Percentiles rank a stretch among this genome's conserved stretches.
These are phyloP conservation scores for Enteromius afrohamiltoni DNA, from an alignment of 2,797 vertebrate species.

Conservation along the genomic window DNA sequence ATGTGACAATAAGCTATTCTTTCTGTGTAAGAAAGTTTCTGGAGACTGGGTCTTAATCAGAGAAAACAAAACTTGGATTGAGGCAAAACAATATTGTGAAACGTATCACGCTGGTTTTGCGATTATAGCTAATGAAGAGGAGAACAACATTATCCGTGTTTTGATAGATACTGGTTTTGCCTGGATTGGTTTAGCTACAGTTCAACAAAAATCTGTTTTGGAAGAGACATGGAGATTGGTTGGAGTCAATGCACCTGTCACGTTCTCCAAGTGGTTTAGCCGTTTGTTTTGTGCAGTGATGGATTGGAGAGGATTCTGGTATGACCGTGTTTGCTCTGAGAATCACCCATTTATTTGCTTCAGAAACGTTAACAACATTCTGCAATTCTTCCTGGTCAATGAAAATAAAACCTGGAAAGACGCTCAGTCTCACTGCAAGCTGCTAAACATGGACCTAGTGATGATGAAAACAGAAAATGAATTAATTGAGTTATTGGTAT, in stretches of 20 bases:
- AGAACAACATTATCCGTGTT: neutral
- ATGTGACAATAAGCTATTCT: neutral
- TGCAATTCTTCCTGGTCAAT: neutral
- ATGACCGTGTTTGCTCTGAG: constrained; percentile 21
- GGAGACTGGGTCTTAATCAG: neutral
- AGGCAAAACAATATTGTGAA: neutral
- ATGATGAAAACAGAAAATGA: neutral
- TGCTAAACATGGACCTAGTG: neutral
- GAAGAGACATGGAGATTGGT: constrained; percentile 16
- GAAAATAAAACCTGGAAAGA: neutral
- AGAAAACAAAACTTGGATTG: neutral
- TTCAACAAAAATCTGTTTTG: neutral
- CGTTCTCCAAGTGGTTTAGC: neutral
- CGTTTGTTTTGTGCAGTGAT: constrained; percentile 19
- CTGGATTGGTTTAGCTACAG: constrained; percentile 21
- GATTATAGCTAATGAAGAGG: neutral
- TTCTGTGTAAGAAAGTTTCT: neutral
- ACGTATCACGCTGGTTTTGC: neutral
- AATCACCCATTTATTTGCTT: constrained; percentile 15
- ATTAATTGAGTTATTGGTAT: neutral
- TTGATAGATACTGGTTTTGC: too few relatives aligned
- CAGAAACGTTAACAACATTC: neutral
- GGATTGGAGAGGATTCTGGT: constrained; percentile 10
- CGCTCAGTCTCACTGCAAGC: neutral
- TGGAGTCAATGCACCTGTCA: neutral